Evolutionary conservation across 1,140 invertebrate species (phyloP).

Genomic region (Metaphire vulgaris): DNA sequence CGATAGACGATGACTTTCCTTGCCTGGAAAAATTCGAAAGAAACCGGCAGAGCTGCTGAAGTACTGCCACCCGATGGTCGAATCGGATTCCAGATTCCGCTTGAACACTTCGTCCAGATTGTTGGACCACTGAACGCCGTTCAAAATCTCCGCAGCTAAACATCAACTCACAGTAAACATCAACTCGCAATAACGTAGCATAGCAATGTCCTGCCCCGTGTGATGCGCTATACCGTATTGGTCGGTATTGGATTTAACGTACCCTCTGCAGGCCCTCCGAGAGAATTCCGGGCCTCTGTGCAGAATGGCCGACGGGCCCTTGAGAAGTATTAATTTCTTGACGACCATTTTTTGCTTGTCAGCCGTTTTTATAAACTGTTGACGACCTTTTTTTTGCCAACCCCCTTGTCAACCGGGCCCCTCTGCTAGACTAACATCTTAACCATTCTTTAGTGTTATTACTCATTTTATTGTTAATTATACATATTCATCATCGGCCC

Average conservation of each 20-base stretch:
- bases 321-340: background rate
- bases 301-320: background rate
- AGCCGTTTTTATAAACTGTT: background rate
- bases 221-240: background rate
- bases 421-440: no score
- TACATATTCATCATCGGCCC: no score
- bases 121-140: slow-evolving; percentile 80
- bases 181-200: background rate
- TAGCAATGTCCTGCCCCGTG: background rate
- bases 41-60: slow-evolving; percentile 89
- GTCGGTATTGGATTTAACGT: background rate
- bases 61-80: slow-evolving; percentile 87
- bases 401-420: background rate
- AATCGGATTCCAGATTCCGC: slow-evolving; percentile 76
- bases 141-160: slow-evolving; percentile 49
- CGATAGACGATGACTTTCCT: no score
- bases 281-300: no score
- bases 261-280: no score
- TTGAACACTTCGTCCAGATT: slow-evolving; percentile 72
- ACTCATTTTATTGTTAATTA: no score
- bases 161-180: background rate
- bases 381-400: background rate
- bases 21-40: slow-evolving; percentile 83
- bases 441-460: no score
- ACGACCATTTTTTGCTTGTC: no score